These are phyloP conservation scores for Himalopsyche phryganea DNA, from an alignment of 1,140 invertebrate genomes.

Conservation along the genomic window DNA sequence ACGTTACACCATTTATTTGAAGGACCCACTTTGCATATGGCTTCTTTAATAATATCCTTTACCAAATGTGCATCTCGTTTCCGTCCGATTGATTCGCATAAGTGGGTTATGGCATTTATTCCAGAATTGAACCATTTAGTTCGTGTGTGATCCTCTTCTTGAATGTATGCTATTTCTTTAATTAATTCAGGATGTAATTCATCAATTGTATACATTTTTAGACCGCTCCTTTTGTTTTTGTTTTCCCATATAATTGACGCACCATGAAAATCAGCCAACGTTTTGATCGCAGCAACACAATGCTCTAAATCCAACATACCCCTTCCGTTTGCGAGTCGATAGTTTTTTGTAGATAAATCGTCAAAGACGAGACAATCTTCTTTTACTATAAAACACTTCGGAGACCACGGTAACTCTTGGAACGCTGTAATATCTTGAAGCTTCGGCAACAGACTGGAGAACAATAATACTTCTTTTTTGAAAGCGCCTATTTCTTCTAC, in stretches of 20 bases:
- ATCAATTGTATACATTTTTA: constrained; percentile 32
- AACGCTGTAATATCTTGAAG: constrained; percentile 37
- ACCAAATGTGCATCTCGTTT: constrained; percentile 37
- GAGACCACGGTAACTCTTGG: constrained; percentile 37
- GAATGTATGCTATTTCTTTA: constrained; percentile 46
- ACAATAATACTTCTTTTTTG: constrained; percentile 50
- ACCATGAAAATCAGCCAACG: constrained; percentile 50
- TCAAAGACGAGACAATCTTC: constrained; percentile 49
- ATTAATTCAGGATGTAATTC: constrained; percentile 39
- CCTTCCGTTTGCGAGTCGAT: constrained; percentile 38
- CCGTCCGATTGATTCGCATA: constrained; percentile 40
- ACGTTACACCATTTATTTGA: constrained; percentile 49
- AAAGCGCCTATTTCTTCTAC: constrained; percentile 51
- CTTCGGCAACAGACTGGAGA: constrained; percentile 43
- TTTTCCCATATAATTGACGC: constrained; percentile 47
- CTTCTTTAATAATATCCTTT: constrained; percentile 35
- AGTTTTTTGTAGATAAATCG: constrained; percentile 44
- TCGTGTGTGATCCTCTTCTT: constrained; percentile 36
- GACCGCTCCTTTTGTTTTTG: constrained; percentile 27
- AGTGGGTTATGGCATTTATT: constrained; percentile 36
- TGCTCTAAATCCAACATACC: constrained; percentile 45
- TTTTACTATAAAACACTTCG: constrained; percentile 46
- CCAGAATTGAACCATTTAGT: constrained; percentile 39
- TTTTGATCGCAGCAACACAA: constrained; percentile 42
- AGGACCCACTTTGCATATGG: constrained; percentile 41